Conservation (phyloP, 2,113 vertebrate species). For the Cyanoderma ruficeps region DNA sequence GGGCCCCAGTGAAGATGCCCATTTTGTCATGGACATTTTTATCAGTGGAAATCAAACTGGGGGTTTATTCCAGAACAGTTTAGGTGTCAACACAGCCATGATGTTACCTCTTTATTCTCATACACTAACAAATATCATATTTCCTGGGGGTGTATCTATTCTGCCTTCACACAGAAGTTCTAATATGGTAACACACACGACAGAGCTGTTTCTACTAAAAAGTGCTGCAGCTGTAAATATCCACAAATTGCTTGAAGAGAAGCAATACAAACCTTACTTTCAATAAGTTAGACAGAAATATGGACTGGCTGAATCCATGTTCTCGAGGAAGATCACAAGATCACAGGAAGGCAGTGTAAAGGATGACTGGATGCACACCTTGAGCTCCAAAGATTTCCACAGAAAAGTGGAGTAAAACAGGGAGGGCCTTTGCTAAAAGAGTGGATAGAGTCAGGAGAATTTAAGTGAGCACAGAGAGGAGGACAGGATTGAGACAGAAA, state of each 20-base stretch:
- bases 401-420: not conserved
- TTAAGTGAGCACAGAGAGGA: not conserved
- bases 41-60: not conserved
- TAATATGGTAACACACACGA: not conserved
- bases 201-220: not conserved
- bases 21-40: not conserved
- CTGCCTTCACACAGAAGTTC: not conserved
- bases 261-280: not conserved
- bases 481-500: not conserved
- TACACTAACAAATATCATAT: not conserved
- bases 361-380: not conserved
- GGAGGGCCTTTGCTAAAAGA: not conserved
- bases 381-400: not conserved
- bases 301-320: not conserved
- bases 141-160: not conserved
- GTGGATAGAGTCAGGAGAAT: not conserved
- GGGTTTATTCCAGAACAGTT: not conserved
- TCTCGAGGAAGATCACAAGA: not conserved
- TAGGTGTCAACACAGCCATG: not conserved
- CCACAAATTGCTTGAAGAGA: not conserved
- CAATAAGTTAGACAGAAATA: not conserved
- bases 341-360: not conserved
- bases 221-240: not conserved
- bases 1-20: not conserved
- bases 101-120: not conserved